Conservation (phyloP, 2,113 vertebrate genomes). For the Perccottus glenii region DNA sequence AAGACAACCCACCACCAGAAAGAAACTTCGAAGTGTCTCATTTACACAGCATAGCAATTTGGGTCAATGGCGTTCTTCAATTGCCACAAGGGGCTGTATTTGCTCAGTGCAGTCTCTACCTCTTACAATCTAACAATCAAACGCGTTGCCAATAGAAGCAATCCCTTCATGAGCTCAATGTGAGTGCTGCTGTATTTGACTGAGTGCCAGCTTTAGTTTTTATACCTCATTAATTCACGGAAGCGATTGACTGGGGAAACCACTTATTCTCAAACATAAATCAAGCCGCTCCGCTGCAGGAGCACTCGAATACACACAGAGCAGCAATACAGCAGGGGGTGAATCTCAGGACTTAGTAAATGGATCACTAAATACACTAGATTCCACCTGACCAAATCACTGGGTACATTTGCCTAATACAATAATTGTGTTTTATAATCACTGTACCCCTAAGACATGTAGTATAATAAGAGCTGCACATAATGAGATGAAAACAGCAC, state of each 20-base stretch:
- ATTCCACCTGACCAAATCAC: constrained; percentile 37
- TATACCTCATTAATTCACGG: constrained; percentile 77
- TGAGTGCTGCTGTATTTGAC: constrained; percentile 51
- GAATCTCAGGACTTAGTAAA: constrained; percentile 61
- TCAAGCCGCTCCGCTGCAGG: constrained; percentile 47
- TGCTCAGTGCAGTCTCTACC: constrained; percentile 48
- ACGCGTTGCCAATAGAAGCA: constrained; percentile 46
- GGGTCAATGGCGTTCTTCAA: constrained; percentile 47
- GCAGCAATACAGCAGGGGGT: constrained; percentile 49
- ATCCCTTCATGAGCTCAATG: constrained; percentile 35
- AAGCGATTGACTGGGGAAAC: constrained; percentile 71
- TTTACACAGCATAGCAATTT: constrained; percentile 49
- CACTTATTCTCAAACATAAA: constrained; percentile 66
- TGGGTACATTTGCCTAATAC: constrained; percentile 1
- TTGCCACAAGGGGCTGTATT: constrained; percentile 48
- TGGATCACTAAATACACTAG: constrained; percentile 74
- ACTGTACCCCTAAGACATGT: constrained; percentile 1
- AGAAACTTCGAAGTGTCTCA: constrained; percentile 44
- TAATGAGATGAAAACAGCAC: constrained; percentile 24
- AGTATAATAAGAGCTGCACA: constrained; percentile 10
- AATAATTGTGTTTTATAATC: constrained; percentile 1
- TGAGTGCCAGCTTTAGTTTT: constrained; percentile 70
- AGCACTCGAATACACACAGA: constrained; percentile 19
- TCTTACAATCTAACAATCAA: constrained; percentile 55
- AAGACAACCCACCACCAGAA: constrained; percentile 25